Evolutionary conservation across 1,140 invertebrate genomes (phyloP), one percentile per base, ranked within the genome.

Genomic region (Danaus melanippus): DNA sequence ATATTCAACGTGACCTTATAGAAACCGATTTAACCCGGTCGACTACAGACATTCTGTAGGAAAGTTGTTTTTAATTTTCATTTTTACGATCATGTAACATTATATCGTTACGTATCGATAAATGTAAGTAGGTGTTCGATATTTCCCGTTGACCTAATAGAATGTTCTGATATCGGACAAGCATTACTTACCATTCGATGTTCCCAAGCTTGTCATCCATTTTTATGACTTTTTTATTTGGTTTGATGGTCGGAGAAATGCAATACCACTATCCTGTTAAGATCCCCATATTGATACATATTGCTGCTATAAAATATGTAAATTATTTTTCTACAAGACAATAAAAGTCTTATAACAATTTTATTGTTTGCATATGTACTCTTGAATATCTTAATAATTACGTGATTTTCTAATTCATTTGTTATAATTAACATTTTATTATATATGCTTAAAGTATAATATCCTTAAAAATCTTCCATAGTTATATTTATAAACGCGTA

Each of bases 171-270:
- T 81, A 83, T 79, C 71, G 70, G 68, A 58, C 70, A 69, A 48
- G 74, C 78, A 74, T 80, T 74, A 76, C 74, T 65, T 76, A 75
- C 76, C 62, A 67, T 63, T 67, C 70, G 66, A 67, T 76, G 68
- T 84, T 84, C 81, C 81, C 81, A 84, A 73, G 76, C 75, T 60
- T 78, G 78, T 79, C 77, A 75, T 75, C 56, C 51, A 67, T 61
- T 69, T 85, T 84, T 83, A 85, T 81, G 75, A 79, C 82, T 79
- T 83, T 85, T 85, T 85, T 85, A 83, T 83, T 81, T 73, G 69
- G 67, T 73, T 70, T 76, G 69, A 74, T 77, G 71, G 70, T 69
- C 59, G 62, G 64, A 78, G 81, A 83, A 81, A 85, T 76, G 79
- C 75, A 79, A 80, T 64, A 79, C 77, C 71, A 76, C 52, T 51